phyloP scores from a whole-genome alignment of 2,888 invertebrate genomes.

The Thymelicus sylvestris region DNA sequence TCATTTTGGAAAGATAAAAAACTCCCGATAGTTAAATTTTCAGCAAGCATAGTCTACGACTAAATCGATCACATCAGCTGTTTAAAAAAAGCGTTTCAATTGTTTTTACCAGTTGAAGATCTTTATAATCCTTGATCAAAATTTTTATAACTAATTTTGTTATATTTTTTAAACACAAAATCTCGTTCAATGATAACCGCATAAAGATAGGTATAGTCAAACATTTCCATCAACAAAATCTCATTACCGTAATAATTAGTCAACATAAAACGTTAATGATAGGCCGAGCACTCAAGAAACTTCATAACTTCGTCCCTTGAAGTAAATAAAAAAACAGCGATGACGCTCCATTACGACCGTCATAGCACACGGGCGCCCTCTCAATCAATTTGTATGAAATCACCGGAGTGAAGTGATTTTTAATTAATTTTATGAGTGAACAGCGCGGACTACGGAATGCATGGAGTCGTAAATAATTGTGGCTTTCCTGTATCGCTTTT shows the following conservation, averaged over 20 bases:
- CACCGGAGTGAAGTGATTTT: conserved; percentile 82
- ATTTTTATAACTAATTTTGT: too few relatives aligned
- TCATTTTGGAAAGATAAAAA: too few relatives aligned
- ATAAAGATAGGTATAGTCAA: neutral
- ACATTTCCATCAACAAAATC: conserved; percentile 16
- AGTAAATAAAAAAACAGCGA: conserved; percentile 56
- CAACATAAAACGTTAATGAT: conserved; percentile 27
- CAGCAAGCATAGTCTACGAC: too few relatives aligned
- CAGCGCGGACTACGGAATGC: conserved; percentile 56
- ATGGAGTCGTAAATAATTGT: conserved; percentile 50
- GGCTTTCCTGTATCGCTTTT: conserved; percentile 16
- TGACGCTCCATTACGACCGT: conserved; percentile 78
- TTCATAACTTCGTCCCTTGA: conserved; percentile 31
- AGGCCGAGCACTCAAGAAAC: conserved; percentile 28
- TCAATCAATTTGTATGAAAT: conserved; percentile 81
- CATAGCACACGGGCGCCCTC: conserved; percentile 63
- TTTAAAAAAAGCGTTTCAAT: too few relatives aligned
- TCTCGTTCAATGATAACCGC: too few relatives aligned
- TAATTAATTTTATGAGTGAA: conserved; percentile 83
- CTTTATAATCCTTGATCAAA: too few relatives aligned
- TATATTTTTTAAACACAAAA: too few relatives aligned
- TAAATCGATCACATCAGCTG: too few relatives aligned
- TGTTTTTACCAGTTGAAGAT: too few relatives aligned
- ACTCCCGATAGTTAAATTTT: too few relatives aligned
- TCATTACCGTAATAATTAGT: conserved; percentile 29